Conservation (phyloP, 1,140 invertebrate genomes). For the Nymphalis io region DNA sequence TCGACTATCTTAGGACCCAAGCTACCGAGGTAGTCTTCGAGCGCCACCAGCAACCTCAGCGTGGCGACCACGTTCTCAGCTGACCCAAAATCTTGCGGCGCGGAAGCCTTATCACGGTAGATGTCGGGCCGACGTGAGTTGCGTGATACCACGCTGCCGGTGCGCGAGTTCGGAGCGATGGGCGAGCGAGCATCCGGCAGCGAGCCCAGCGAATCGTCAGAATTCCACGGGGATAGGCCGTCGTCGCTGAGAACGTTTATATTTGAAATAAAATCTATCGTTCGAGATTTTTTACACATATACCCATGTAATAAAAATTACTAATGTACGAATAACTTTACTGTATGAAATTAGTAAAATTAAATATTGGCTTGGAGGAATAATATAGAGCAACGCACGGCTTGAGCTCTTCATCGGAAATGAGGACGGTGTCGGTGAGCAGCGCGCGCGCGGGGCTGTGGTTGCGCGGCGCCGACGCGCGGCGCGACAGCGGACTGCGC, state of each 20-base stretch:
- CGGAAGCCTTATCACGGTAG: constrained; percentile 1
- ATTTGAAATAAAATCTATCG: no score
- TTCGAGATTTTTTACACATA: no score
- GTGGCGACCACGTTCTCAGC: constrained; percentile 85
- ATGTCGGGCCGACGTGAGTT: constrained; percentile 25
- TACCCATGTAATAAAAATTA: no score
- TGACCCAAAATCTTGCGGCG: constrained; percentile 47
- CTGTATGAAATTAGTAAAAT: not conserved
- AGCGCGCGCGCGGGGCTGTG: constrained; percentile 47
- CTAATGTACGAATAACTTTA: no score
- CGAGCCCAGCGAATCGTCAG: constrained; percentile 57
- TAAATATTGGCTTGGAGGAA: not conserved
- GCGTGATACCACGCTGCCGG: constrained; percentile 44
- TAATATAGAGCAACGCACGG: constrained; percentile 38
- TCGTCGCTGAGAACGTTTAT: constrained; percentile 41
- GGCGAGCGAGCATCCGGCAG: constrained; percentile 49
- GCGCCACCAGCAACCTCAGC: constrained; percentile 86
- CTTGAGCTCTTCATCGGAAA: constrained; percentile 66
- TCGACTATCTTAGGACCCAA: constrained; percentile 89
- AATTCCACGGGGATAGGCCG: constrained; percentile 65
- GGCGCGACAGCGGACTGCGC: constrained; percentile 37
- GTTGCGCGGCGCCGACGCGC: constrained; percentile 40
- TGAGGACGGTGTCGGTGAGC: constrained; percentile 55
- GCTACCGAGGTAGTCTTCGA: constrained; percentile 90
- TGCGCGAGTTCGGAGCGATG: constrained; percentile 35